Base-by-base conservation (phyloP, 2,113 vertebrate species). In the Canis aureus region DNA sequence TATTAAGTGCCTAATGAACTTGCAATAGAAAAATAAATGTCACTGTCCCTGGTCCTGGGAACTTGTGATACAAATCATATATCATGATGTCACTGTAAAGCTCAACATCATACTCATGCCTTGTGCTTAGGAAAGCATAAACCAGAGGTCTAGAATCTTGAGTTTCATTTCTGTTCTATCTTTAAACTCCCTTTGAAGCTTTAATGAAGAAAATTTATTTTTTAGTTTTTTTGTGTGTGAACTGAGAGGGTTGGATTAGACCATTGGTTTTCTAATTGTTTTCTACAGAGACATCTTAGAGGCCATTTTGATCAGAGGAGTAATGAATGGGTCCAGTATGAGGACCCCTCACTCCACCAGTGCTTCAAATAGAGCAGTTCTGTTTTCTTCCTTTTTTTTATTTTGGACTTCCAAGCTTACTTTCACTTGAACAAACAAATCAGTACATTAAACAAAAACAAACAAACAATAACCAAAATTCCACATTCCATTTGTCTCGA, bases 141-240 rank as follows among this genome's bases (percentile, higher is more conserved):
- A 59, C 8, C 17, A 83, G 35, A 5, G 16, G 4, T 23, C 51
- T 51, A 51, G 51, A 16, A 71, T 73, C 32, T 67, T 82, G 38
- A 23, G 11, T n/a, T 79, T 89, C 78, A 60, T 89, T 89, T 7
- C 73, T 94, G 1, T 51, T 67, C 12, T 73, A 20, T 51, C 20
- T 95, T 87, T 55, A 57, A 57, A 69, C 12, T 94, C 76, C 1
- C 5, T 84, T 6, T 57, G 0, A 2, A 74, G 53, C 59, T 94
- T 91, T 80, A 17, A 92, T 74, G 22, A 81, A 76, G 16, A 27
- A 59, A 95, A 71, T 92, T 95, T 23, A 62, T 35, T 94, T 94
- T 95, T 89, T 49, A 82, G 35, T 8, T 3, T 57, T 12, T 29
- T 17, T 95, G 25, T 92, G 25, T 92, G 23, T 89, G 35, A 92